phyloP scores from a whole-genome alignment of 2,888 invertebrate species.

The Glyphotaelius pellucidus region DNA sequence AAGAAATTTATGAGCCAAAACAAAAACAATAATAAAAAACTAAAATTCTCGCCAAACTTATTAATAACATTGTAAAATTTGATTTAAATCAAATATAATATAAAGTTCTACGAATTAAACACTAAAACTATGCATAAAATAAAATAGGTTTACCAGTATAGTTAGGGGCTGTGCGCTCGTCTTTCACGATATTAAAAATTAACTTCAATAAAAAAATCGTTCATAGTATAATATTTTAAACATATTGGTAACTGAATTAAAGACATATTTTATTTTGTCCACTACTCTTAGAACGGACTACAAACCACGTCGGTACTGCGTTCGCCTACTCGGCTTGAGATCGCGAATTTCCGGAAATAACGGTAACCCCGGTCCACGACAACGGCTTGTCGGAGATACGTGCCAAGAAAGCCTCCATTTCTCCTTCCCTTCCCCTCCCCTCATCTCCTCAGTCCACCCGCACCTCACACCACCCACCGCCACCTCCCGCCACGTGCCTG shows the following conservation, averaged over 20 bases:
- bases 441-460: not conserved
- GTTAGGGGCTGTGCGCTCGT: too few relatives aligned
- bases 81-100: too few relatives aligned
- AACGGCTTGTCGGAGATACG: slow-evolving; percentile 32
- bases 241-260: not conserved
- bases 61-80: too few relatives aligned
- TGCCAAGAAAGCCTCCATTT: slow-evolving; percentile 37
- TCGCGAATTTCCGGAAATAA: slow-evolving; percentile 66
- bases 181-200: too few relatives aligned
- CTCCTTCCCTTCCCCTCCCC: not conserved
- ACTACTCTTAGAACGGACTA: slow-evolving; percentile 9
- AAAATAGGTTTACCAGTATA: too few relatives aligned
- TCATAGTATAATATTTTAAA: too few relatives aligned
- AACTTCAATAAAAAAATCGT: too few relatives aligned
- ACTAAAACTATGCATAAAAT: too few relatives aligned
- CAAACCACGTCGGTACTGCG: slow-evolving; percentile 5
- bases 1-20: too few relatives aligned
- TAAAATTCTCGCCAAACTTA: too few relatives aligned
- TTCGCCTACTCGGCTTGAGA: slow-evolving; percentile 60
- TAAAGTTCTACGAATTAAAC: too few relatives aligned
- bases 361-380: slow-evolving; percentile 58
- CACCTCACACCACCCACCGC: not conserved
- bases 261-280: not conserved
- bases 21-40: too few relatives aligned
- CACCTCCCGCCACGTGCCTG: not conserved